phyloP scores from a whole-genome alignment of 2,888 invertebrate species.

The Charanyca ferruginea region DNA sequence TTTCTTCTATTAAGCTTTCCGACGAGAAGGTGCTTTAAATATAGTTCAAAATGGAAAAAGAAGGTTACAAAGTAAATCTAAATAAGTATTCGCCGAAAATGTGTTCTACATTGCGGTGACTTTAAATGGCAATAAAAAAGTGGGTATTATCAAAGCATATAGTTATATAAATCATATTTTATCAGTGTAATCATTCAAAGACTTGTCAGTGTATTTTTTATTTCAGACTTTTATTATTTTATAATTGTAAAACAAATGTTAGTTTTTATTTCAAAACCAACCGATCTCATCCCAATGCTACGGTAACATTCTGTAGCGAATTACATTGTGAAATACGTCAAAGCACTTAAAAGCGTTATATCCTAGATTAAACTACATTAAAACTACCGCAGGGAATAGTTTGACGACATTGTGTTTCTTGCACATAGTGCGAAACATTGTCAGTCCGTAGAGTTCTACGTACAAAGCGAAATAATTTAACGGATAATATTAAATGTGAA shows the following conservation, averaged over 20 bases:
- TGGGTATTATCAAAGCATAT: not conserved
- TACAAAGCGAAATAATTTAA: conserved; percentile 15
- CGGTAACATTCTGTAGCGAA: conserved; percentile 19
- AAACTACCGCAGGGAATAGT: conserved; percentile 26
- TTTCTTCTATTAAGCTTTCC: not conserved
- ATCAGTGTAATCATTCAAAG: not conserved
- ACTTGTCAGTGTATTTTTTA: no score
- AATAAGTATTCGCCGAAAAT: not conserved
- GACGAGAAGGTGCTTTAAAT: no score
- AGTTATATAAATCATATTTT: no score
- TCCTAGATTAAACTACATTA: conserved; percentile 20
- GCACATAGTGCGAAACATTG: conserved; percentile 24
- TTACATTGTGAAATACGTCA: conserved; percentile 23
- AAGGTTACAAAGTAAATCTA: not conserved
- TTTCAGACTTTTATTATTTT: no score
- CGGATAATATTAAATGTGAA: not conserved
- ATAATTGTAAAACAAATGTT: no score
- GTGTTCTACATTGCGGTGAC: not conserved
- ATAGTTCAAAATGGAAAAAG: not conserved
- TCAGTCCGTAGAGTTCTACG: not conserved
- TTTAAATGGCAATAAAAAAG: not conserved
- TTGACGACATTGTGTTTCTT: conserved; percentile 27
- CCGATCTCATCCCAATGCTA: not conserved
- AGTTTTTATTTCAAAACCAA: not conserved
- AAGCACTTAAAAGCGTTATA: conserved; percentile 14